Conservation (phyloP, 2,888 invertebrate genomes). For the Macaria liturata region DNA sequence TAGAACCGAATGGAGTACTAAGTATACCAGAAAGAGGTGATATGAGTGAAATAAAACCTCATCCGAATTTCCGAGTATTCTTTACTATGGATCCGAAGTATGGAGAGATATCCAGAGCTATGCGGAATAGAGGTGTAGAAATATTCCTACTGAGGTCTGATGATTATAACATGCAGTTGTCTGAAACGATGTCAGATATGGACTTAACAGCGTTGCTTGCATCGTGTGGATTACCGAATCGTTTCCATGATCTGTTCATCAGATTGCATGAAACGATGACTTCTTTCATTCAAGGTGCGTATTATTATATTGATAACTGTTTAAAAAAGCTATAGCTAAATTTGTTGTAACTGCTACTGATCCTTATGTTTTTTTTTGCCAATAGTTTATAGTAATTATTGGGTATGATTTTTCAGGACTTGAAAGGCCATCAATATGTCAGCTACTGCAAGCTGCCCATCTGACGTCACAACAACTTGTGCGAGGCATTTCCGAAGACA, state of each 20-base stretch:
- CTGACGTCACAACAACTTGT: slow-evolving; percentile 85
- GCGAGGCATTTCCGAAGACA: slow-evolving; percentile 80
- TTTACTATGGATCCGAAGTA: slow-evolving; percentile 97
- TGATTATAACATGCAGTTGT: slow-evolving; percentile 55
- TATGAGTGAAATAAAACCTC: slow-evolving; percentile 90
- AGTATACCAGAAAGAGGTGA: slow-evolving; percentile 96
- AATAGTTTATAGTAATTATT: too few species aligned
- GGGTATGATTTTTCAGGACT: slow-evolving; percentile 63
- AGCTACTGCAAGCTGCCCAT: slow-evolving; percentile 86
- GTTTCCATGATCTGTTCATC: slow-evolving; percentile 63
- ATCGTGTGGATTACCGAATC: slow-evolving; percentile 65
- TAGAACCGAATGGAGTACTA: slow-evolving; percentile 96
- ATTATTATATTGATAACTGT: too few species aligned
- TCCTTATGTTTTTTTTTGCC: too few species aligned
- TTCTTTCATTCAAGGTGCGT: slow-evolving; percentile 71
- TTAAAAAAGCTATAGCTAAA: too few species aligned
- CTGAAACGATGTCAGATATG: slow-evolving; percentile 64
- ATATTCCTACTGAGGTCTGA: slow-evolving; percentile 80
- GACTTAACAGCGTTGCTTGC: slow-evolving; percentile 71
- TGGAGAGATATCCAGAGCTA: slow-evolving; percentile 98
- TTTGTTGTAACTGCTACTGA: too few species aligned
- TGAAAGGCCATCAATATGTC: slow-evolving; percentile 84
- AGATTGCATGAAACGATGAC: slow-evolving; percentile 69
- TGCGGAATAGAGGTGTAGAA: slow-evolving; percentile 99
- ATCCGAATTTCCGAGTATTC: slow-evolving; percentile 95